Evolutionary conservation across 1,140 invertebrate species (phyloP).

Genomic region (Psix sp.): DNA sequence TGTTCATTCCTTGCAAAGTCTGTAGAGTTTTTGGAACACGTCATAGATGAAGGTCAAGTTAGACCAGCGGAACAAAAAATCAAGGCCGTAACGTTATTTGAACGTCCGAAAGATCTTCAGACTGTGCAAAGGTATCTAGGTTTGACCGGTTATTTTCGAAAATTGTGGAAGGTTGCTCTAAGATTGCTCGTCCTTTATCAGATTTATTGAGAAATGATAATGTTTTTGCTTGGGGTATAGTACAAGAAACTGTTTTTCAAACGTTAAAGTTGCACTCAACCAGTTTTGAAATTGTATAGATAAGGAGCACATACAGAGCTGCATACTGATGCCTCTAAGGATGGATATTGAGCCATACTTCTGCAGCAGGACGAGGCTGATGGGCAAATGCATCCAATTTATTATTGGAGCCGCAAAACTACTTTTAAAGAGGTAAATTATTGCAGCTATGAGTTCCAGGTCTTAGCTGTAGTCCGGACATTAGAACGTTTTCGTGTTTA

Average conservation of each 20-base stretch:
- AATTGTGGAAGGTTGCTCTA: constrained; percentile 52
- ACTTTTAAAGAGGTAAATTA: constrained; percentile 49
- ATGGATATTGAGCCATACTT: constrained; percentile 35
- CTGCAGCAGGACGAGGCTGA: constrained; percentile 2
- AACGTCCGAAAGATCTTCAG: constrained; percentile 1
- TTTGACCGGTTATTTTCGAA: constrained; percentile 51
- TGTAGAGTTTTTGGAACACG: constrained; percentile 21
- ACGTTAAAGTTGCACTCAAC: not conserved
- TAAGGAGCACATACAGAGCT: not conserved
- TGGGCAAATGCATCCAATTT: constrained; percentile 24
- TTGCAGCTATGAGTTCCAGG: constrained; percentile 67
- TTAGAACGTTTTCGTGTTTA: constrained; percentile 70
- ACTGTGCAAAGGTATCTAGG: constrained; percentile 59
- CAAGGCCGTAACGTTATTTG: constrained; percentile 5
- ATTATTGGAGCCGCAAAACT: constrained; percentile 43
- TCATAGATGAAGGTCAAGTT: not conserved
- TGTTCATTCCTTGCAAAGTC: no score
- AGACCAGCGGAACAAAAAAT: no score
- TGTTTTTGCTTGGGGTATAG: not conserved
- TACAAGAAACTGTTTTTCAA: not conserved
- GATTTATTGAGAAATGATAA: constrained; percentile 27
- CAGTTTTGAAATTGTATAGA: not conserved
- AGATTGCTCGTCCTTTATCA: constrained; percentile 33
- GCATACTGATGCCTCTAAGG: constrained; percentile 5
- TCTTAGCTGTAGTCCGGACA: constrained; percentile 65